Percentiles rank a stretch among this genome's conserved stretches.
These are phyloP conservation scores for Deroptyus accipitrinus DNA, from an alignment of 2,113 vertebrate species.

Conservation along the genomic window DNA sequence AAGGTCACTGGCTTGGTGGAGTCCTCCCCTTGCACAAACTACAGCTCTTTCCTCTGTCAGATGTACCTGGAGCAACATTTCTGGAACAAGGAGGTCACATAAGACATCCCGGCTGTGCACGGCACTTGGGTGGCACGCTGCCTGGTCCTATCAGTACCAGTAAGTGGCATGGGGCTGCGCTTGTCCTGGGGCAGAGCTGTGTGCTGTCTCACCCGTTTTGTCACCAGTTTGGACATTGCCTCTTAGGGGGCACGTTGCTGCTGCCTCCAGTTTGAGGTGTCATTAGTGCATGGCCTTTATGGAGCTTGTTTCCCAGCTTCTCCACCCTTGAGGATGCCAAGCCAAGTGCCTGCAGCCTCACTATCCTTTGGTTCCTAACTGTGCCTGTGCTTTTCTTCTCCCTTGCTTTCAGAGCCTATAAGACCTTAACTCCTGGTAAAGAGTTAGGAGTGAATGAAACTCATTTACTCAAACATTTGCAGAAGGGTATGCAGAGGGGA, in stretches of 20 bases:
- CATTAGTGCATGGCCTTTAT: rapidly evolving
- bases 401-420: background rate
- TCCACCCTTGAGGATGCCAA: background rate
- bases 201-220: background rate
- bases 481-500: background rate
- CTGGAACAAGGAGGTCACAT: background rate
- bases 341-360: background rate
- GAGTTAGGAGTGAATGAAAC: background rate
- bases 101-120: rapidly evolving
- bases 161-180: rapidly evolving
- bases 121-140: background rate
- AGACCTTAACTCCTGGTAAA: background rate
- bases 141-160: background rate
- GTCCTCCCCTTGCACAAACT: background rate
- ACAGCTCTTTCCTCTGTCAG: background rate
- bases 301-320: background rate
- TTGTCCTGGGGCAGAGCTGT: background rate
- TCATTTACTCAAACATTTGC: background rate
- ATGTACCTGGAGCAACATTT: background rate
- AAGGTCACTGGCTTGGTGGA: background rate
- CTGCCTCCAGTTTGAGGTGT: background rate
- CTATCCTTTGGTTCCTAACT: background rate
- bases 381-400: background rate
- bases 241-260: rapidly evolving
- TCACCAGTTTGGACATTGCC: background rate